phyloP scores from a whole-genome alignment of 2,797 vertebrate species.

The Betta splendens region DNA sequence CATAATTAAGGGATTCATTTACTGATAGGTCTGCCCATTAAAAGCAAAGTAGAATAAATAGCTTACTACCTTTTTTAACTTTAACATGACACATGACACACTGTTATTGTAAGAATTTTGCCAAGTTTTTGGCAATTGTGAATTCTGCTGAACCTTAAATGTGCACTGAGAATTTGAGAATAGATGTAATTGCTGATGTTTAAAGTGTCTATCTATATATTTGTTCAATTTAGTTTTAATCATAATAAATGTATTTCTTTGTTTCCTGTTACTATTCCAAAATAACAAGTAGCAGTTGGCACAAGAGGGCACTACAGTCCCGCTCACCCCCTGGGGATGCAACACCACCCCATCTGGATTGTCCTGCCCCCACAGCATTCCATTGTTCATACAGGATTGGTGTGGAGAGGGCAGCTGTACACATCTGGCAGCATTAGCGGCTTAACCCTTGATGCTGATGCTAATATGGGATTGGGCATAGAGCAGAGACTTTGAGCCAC shows the following conservation, averaged over 20 bases:
- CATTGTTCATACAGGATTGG: conserved; percentile 66
- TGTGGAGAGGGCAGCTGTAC: conserved; percentile 51
- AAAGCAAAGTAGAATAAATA: conserved; percentile 12
- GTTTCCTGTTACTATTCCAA: neutral
- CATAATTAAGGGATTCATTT: conserved; percentile 35
- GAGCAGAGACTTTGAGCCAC: conserved; percentile 60
- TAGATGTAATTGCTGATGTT: neutral
- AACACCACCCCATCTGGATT: conserved; percentile 51
- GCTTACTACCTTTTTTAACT: neutral
- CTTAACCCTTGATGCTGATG: conserved; percentile 74
- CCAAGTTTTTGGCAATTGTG: too few relatives aligned
- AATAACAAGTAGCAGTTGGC: conserved; percentile 59
- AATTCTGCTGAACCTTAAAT: too few relatives aligned
- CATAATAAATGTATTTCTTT: neutral
- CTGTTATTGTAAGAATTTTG: neutral
- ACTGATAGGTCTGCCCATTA: conserved; percentile 3
- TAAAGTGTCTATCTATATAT: neutral
- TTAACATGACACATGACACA: neutral
- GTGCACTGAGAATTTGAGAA: neutral
- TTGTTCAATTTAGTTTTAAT: neutral
- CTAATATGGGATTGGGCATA: conserved; percentile 64
- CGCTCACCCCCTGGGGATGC: conserved; percentile 67
- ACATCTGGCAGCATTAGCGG: conserved; percentile 78
- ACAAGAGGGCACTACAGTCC: conserved; percentile 81
- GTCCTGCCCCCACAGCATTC: conserved; percentile 37